phyloP scores from a whole-genome alignment of 2,888 invertebrate genomes.

The Ennomos fuscantarius region DNA sequence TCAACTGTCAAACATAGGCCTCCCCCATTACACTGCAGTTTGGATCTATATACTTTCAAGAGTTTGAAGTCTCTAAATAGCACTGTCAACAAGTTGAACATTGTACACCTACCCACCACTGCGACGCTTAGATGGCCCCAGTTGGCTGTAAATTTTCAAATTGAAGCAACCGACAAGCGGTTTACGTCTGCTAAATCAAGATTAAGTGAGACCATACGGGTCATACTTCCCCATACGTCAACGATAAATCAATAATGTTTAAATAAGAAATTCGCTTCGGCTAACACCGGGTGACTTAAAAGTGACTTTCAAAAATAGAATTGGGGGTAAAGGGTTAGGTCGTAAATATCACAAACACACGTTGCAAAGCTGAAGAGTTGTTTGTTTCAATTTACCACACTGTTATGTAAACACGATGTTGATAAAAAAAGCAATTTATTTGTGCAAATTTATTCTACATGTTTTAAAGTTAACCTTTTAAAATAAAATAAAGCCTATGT shows the following conservation, averaged over 20 bases:
- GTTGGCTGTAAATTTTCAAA: conserved; percentile 68
- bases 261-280: conserved; percentile 73
- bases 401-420: too few relatives aligned
- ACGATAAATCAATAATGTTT: conserved; percentile 72
- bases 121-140: neutral
- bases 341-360: conserved; percentile 37
- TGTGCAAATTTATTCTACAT: too few relatives aligned
- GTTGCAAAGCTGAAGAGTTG: too few relatives aligned
- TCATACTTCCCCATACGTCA: conserved; percentile 74
- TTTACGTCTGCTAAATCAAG: conserved; percentile 77
- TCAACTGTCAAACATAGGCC: too few relatives aligned
- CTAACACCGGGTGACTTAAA: conserved; percentile 74
- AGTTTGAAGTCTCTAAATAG: conserved; percentile 9
- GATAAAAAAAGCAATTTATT: too few relatives aligned
- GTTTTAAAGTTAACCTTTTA: too few relatives aligned
- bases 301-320: conserved; percentile 59
- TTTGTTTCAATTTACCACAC: too few relatives aligned
- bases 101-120: conserved; percentile 2
- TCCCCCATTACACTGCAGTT: too few relatives aligned
- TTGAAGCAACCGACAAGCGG: conserved; percentile 62
- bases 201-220: conserved; percentile 72
- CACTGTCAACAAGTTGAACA: conserved; percentile 14
- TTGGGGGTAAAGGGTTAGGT: conserved; percentile 54
- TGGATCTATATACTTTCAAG: too few relatives aligned
- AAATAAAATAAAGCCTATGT: too few relatives aligned